These are phyloP conservation scores for Eudasyphora cyanicolor DNA, from an alignment of 2,888 invertebrate species.

Conservation along the genomic window DNA sequence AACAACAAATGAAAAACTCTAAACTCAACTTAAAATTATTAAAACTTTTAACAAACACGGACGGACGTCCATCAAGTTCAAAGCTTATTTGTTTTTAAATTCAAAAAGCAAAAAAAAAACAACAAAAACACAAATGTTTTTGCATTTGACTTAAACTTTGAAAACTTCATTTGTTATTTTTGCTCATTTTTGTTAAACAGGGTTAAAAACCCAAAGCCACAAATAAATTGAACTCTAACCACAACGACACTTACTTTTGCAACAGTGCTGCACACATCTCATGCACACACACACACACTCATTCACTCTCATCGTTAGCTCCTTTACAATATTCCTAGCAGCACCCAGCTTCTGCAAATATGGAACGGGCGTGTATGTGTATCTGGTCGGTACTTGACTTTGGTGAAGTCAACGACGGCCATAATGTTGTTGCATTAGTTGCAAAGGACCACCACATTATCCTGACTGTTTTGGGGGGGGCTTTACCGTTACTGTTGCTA, in stretches of 20 bases:
- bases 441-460: neutral
- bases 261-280: no score
- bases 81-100: constrained; percentile 38
- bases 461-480: neutral
- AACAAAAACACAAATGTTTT: constrained; percentile 43
- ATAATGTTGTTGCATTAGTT: constrained; percentile 23
- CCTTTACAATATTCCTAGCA: neutral
- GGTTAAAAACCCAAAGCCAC: constrained; percentile 54
- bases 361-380: neutral
- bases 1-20: constrained; percentile 41
- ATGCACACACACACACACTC: constrained; percentile 20
- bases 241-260: constrained; percentile 8
- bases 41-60: constrained; percentile 39
- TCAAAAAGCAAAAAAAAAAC: constrained; percentile 17
- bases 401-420: constrained; percentile 4
- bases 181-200: neutral
- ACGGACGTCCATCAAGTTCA: constrained; percentile 53
- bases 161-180: neutral
- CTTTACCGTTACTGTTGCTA: neutral
- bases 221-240: constrained; percentile 67
- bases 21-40: constrained; percentile 59
- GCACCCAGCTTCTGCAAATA: neutral
- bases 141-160: neutral
- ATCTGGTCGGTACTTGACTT: constrained; percentile 7
- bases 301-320: neutral